Evolutionary conservation across 35 echinoderm and acorn worm genomes (phyloP).

Genomic region (Ophioderma brevispina): DNA sequence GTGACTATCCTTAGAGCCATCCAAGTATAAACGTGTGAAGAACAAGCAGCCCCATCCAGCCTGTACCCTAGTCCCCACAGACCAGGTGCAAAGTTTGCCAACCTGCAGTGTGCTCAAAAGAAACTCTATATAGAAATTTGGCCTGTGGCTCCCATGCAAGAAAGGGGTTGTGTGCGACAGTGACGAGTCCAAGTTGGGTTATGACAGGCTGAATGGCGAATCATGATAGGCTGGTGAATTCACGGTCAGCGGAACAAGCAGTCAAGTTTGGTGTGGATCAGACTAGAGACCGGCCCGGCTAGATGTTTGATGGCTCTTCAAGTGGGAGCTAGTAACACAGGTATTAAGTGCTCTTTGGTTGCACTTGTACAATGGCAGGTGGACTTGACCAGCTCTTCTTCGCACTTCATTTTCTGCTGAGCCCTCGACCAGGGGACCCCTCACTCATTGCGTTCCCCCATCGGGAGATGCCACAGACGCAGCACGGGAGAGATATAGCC

Average conservation of each 20-base stretch:
- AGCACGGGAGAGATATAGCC: neutral
- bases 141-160: neutral
- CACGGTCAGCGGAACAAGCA: slow-evolving; percentile 11
- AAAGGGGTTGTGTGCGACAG: neutral
- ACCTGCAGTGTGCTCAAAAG: neutral
- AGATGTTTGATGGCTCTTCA: neutral
- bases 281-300: neutral
- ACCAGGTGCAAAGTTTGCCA: neutral
- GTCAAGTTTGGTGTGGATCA: neutral
- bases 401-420: neutral
- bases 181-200: neutral
- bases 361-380: neutral
- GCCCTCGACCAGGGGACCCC: neutral
- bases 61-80: neutral
- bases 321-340: neutral
- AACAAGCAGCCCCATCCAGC: too few species aligned
- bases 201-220: neutral
- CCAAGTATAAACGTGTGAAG: too few species aligned
- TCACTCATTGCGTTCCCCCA: neutral
- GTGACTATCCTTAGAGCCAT: too few species aligned
- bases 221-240: neutral
- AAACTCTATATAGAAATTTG: neutral
- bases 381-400: neutral
- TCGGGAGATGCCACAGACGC: neutral
- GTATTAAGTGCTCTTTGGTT: neutral